A percentile compares a stretch with the other conserved stretches of the same genome.
Conservation (phyloP, 2,113 vertebrate species). For the Chiloscyllium plagiosum region DNA sequence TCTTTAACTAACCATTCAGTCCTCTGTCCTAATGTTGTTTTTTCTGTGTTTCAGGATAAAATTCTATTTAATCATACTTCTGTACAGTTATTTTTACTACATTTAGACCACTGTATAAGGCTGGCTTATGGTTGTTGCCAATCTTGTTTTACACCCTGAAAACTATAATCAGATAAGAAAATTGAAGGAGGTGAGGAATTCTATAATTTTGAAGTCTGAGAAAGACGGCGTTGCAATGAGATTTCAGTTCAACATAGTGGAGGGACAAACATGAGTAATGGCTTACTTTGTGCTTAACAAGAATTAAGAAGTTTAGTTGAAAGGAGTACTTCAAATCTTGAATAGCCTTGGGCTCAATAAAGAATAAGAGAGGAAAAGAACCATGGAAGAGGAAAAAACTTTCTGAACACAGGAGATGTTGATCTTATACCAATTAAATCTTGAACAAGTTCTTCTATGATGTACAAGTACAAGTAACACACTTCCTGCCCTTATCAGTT, state of each 20-base stretch:
- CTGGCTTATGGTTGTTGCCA: neutral
- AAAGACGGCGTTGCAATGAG: neutral
- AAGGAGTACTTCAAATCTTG: neutral
- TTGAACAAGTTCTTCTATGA: neutral
- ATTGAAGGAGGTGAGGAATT: neutral
- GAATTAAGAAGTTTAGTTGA: neutral
- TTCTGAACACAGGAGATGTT: neutral
- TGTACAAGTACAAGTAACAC: neutral
- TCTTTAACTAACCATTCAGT: neutral
- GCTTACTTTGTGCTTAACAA: neutral
- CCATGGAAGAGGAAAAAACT: neutral
- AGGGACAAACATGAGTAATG: neutral
- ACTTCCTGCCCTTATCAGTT: neutral
- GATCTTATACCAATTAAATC: neutral
- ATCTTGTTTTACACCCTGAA: neutral
- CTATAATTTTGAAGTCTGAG: neutral
- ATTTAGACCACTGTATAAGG: neutral
- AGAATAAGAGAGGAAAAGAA: neutral
- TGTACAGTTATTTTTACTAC: neutral
- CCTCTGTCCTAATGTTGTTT: neutral
- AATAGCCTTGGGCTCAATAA: neutral
- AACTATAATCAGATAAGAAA: neutral
- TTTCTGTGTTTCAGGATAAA: neutral
- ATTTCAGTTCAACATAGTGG: neutral
- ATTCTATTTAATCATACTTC: neutral